Percentiles rank a stretch among this genome's conserved stretches.
Evolutionary conservation across 2,797 vertebrate species (phyloP).

Genomic region (Microtus obscurus): DNA sequence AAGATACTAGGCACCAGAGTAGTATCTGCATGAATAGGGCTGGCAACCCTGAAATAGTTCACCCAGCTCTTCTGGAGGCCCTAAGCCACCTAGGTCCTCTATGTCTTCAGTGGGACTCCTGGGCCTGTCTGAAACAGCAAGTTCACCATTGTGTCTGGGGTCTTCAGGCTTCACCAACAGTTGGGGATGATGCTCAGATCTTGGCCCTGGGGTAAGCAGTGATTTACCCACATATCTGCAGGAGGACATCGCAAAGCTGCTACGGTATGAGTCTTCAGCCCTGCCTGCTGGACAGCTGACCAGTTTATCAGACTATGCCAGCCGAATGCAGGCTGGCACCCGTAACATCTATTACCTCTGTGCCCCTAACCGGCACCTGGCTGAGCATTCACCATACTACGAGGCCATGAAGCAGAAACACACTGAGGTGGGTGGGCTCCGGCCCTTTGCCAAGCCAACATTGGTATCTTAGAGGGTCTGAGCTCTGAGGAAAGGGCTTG

Average conservation of each 20-base stretch:
- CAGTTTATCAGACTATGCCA: constrained; percentile 92
- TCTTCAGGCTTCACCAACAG: neutral
- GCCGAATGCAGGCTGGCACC: constrained; percentile 95
- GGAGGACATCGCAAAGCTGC: constrained; percentile 97
- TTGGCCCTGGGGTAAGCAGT: neutral
- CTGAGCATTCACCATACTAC: constrained; percentile 95
- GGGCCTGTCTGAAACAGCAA: neutral
- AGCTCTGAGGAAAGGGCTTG: neutral
- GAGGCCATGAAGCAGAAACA: constrained; percentile 98
- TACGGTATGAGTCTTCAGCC: constrained; percentile 94
- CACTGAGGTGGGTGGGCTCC: constrained; percentile 91
- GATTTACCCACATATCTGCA: constrained; percentile 75
- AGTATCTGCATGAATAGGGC: neutral
- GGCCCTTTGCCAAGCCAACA: neutral
- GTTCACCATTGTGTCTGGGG: neutral
- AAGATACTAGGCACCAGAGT: neutral
- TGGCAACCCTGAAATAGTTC: neutral
- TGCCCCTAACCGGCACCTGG: constrained; percentile 94
- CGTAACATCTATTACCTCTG: constrained; percentile 98
- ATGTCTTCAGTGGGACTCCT: neutral
- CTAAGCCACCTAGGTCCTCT: no score
- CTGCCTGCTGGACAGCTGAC: constrained; percentile 94
- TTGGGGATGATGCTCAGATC: no score
- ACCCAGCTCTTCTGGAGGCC: neutral
- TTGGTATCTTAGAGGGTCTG: neutral